These are phyloP conservation scores for Pampus argenteus DNA, from an alignment of 2,797 vertebrate species.

Conservation along the genomic window DNA sequence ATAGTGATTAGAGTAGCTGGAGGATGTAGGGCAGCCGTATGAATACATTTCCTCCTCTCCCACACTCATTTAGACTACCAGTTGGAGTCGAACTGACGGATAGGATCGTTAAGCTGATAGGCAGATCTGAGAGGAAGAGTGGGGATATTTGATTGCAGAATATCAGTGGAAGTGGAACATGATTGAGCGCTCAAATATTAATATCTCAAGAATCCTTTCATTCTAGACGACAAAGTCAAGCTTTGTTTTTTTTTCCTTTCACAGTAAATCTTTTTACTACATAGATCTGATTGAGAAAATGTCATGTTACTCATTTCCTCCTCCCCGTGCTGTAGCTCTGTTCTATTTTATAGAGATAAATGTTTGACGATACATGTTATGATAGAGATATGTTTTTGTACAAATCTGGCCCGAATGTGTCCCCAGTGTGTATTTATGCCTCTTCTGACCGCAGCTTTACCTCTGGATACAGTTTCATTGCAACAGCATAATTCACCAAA, in stretches of 20 bases:
- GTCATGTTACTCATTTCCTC: slow-evolving; percentile 36
- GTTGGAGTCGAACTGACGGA: slow-evolving; percentile 71
- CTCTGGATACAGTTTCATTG: slow-evolving; percentile 60
- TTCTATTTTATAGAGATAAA: slow-evolving; percentile 52
- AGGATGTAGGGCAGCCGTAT: slow-evolving; percentile 77
- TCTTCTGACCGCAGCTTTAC: slow-evolving; percentile 59
- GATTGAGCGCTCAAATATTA: slow-evolving; percentile 75
- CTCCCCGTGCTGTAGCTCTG: slow-evolving; percentile 12
- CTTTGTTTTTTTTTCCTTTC: slow-evolving; percentile 17
- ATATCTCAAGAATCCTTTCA: slow-evolving; percentile 68
- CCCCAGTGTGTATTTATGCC: slow-evolving; percentile 60
- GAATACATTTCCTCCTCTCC: slow-evolving; percentile 76
- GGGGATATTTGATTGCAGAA: slow-evolving; percentile 72
- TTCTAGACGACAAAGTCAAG: slow-evolving; percentile 44
- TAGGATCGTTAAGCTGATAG: slow-evolving; percentile 75
- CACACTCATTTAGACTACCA: slow-evolving; percentile 67
- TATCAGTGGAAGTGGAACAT: slow-evolving; percentile 66
- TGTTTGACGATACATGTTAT: slow-evolving; percentile 56
- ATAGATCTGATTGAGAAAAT: slow-evolving; percentile 60
- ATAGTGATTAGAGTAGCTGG: slow-evolving; percentile 74
- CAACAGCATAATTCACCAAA: slow-evolving; percentile 51
- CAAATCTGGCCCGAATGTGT: slow-evolving; percentile 41
- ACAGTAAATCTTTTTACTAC: slow-evolving; percentile 46
- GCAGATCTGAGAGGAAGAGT: slow-evolving; percentile 64
- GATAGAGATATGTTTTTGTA: slow-evolving; percentile 34